Evolutionary conservation across 2,113 vertebrate genomes (phyloP), one percentile per base, ranked within the genome.

Genomic region (Lutjanus erythropterus): DNA sequence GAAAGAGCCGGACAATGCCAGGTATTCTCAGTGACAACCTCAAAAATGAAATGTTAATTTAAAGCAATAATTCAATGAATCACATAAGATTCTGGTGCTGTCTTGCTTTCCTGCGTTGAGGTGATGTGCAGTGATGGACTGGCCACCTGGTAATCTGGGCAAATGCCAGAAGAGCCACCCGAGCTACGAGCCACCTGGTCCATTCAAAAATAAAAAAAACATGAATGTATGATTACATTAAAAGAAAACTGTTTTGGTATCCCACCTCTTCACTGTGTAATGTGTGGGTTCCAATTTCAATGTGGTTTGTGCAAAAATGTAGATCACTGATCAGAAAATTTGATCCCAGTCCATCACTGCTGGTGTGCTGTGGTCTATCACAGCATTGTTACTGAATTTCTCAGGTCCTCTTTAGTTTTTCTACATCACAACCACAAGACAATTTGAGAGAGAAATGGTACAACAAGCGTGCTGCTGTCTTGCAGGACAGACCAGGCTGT

Each of bases 1-100:
- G 7, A 29, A 47, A 21, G 46, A 76, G 44, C 46, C 66, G 52
- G 55, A 75, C 1, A 29, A 59, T n/a, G 23, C 52, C 10, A 39
- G 83, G 91, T 92, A 85, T 18, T n/a, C 25, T 46, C 15, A 21
- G 18, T 9, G 6, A 39, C 58, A 41, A 33, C 23, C 9, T 25
- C 23, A 42, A 31, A 80, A 37, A 46, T 18, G 1, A 58, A 58
- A 55, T 25, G 15, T 5, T 49, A 0, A 29, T 69, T 60, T n/a
- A 31, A 65, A 75, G 19, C 37, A 47, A 3, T 47, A n/a, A 59
- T 11, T 71, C n/a, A 53, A 64, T 35, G 2, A 21, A 10, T 21
- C 29, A 33, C 29, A n/a, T n/a, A 3, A 1, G 5, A 49, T 2
- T 68, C 35, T 41, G 23, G 3, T 16, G n/a, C 46, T 1, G 11